phyloP scores from a whole-genome alignment of 2,797 vertebrate species.

The Xiphorhynchus erythropygius region DNA sequence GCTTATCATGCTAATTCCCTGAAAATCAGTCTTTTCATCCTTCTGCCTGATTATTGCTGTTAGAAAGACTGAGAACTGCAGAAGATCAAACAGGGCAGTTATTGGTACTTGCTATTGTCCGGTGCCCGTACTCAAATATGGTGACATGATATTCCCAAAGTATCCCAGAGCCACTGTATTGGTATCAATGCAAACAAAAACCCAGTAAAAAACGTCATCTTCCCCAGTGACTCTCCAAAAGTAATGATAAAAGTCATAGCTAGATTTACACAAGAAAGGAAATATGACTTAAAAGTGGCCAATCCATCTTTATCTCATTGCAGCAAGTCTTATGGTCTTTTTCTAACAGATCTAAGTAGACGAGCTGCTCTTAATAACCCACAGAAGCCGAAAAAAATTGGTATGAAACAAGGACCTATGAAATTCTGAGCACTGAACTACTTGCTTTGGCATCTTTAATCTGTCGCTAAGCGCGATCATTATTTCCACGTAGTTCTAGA shows the following conservation, averaged over 20 bases:
- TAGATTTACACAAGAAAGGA: conserved; percentile 54
- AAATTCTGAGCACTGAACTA: conserved; percentile 14
- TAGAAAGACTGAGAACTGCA: conserved; percentile 94
- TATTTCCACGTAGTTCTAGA: background rate
- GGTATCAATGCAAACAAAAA: conserved; percentile 42
- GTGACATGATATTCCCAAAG: conserved; percentile 71
- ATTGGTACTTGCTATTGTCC: conserved; percentile 83
- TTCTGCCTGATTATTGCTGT: conserved; percentile 98
- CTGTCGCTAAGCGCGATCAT: rapidly evolving
- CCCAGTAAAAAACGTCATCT: background rate
- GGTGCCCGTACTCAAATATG: conserved; percentile 63
- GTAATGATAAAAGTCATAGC: conserved; percentile 30
- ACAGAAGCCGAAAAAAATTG: background rate
- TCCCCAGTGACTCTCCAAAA: conserved; percentile 19
- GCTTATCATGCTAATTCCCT: conserved; percentile 99
- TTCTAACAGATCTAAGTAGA: conserved; percentile 13
- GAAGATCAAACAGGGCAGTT: conserved; percentile 84
- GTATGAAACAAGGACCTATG: background rate
- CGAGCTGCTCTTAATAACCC: background rate
- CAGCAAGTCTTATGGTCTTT: conserved; percentile 12
- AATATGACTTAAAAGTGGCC: conserved; percentile 50
- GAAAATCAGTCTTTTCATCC: conserved; percentile 99
- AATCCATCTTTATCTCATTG: conserved; percentile 32
- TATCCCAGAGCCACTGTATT: conserved; percentile 27
- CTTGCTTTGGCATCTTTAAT: conserved; percentile 18